Evolutionary conservation across 2,113 vertebrate genomes (phyloP), one percentile per base, ranked within the genome.

Genomic region (Dendrocopos noguchii): DNA sequence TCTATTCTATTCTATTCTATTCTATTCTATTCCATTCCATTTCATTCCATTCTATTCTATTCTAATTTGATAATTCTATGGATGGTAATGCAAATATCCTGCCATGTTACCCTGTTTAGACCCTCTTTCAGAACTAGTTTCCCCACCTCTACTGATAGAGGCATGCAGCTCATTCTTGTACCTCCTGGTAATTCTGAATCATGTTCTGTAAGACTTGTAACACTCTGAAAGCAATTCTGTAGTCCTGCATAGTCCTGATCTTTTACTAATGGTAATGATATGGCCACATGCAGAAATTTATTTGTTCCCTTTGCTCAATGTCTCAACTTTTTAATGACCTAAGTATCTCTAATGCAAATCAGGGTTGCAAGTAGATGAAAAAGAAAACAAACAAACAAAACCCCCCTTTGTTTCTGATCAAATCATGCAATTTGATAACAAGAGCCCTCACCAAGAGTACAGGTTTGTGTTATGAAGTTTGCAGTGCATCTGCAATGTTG

Each of bases 281-380:
- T 1, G 22, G 18, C 22, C 56, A 75, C 6, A 21, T 15, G 19
- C 36, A 60, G 50, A 82, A 70, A 8, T 3, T 15, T 36, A 14
- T 80, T 68, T 59, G 19, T 39, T 39, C 34, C 8, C 25, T 74
- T 57, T 57, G 28, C 29, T 31, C n/a, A 39, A 0, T 24, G 21
- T 44, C 55, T 83, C 34, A 66, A 61, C 21, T 57, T 73, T 75
- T 75, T 25, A 68, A 76, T 9, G 17, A 57, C 9, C 14, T 31
- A 50, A 61, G 19, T 53, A 76, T 10, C n/a, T 88, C 53, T 77
- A 39, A 66, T 33, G 18, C 57, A 91, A 86, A 68, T 27, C 31
- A 61, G 24, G 0, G 0, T 63, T 90, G 15, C 0, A 0, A 75
- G 3, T 31, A 84, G 27, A 28, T 61, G 9, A n/a, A 55, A 25